A percentile compares a stretch with the other conserved stretches of the same genome.
Conservation (phyloP, 2,888 invertebrate genomes). For the Amblyjoppa proteus region DNA sequence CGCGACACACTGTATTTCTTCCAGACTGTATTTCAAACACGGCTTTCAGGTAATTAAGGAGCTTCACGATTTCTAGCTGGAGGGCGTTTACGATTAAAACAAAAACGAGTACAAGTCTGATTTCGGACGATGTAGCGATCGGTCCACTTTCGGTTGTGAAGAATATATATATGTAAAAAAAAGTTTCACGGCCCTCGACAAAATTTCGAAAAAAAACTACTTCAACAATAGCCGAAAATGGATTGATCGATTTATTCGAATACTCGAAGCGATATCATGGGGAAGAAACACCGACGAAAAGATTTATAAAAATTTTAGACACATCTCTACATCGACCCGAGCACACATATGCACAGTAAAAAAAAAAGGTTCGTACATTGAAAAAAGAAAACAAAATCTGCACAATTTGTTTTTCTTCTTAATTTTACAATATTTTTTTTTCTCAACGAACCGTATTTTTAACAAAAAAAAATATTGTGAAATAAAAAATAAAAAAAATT, state of each 20-base stretch:
- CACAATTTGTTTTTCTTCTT: not conserved
- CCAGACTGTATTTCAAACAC: conserved; percentile 6
- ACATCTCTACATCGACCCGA: conserved; percentile 53
- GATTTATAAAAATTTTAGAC: conserved; percentile 46
- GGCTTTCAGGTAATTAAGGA: conserved; percentile 20
- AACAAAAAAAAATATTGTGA: not conserved
- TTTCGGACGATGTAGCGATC: conserved; percentile 44
- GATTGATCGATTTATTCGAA: conserved; percentile 45
- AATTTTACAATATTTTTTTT: not conserved
- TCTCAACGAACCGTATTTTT: not conserved
- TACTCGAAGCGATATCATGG: conserved; percentile 20
- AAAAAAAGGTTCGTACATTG: not conserved
- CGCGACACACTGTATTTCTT: conserved; percentile 34
- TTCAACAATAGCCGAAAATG: conserved; percentile 48
- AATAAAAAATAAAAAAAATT: not conserved
- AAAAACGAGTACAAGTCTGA: conserved; percentile 63
- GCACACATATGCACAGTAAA: conserved; percentile 18
- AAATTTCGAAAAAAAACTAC: not conserved
- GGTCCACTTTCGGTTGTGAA: conserved; percentile 46
- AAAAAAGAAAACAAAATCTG: not conserved
- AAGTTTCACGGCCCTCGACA: not conserved
- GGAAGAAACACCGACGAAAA: conserved; percentile 17
- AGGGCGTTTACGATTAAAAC: conserved; percentile 43
- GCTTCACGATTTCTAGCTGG: conserved; percentile 54
- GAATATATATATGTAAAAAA: not conserved